phyloP scores from a whole-genome alignment of 1,140 invertebrate species.

The Stenopsyche tienmushanensis region DNA sequence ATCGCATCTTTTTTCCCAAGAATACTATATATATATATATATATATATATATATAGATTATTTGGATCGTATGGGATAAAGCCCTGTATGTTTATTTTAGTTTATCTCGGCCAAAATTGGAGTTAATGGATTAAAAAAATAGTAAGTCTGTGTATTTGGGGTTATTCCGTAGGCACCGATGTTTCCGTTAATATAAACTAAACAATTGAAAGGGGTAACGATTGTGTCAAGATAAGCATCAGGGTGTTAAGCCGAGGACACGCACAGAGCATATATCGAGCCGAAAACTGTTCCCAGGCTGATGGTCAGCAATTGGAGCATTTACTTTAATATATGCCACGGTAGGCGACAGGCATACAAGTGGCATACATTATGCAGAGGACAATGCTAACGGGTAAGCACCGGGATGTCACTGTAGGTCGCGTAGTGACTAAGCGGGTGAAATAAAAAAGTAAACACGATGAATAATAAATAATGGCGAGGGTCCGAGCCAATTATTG shows the following conservation, averaged over 20 bases:
- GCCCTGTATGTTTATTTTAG: no score
- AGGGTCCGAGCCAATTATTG: slow-evolving; percentile 15
- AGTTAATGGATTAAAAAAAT: background rate
- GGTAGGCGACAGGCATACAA: no score
- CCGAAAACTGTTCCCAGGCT: no score
- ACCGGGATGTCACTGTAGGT: no score
- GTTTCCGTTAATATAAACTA: background rate
- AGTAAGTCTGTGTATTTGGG: no score
- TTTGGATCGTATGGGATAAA: no score
- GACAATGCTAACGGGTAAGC: background rate
- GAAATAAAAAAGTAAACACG: slow-evolving; percentile 15
- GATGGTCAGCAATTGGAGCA: background rate
- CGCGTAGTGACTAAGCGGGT: slow-evolving; percentile 3
- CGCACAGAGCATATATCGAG: no score
- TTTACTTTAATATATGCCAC: background rate
- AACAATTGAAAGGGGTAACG: background rate
- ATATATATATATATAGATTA: no score
- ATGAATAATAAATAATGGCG: slow-evolving; percentile 10
- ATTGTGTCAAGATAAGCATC: background rate
- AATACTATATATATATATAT: no score
- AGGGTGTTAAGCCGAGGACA: background rate
- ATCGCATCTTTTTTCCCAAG: no score
- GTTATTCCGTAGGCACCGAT: background rate
- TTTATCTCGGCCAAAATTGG: no score
- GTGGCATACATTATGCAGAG: background rate